Percentiles rank a stretch among this genome's conserved stretches.
Evolutionary conservation across 2,113 vertebrate species (phyloP).

Genomic region (Alethe diademata): DNA sequence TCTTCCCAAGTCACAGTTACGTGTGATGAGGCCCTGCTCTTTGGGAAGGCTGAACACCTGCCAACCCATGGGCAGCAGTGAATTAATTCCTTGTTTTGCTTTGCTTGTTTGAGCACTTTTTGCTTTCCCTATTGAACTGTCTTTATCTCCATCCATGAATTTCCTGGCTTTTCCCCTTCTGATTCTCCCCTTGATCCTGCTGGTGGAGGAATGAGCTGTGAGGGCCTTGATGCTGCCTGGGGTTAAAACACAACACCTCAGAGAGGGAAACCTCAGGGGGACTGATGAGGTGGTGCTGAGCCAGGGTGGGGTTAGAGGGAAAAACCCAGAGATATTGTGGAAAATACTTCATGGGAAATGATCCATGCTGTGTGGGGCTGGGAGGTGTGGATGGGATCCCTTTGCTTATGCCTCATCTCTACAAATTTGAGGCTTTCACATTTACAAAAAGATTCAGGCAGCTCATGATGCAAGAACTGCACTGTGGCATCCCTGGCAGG

Average conservation of each 20-base stretch:
- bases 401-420: neutral
- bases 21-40: neutral
- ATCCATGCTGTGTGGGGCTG: neutral
- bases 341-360: neutral
- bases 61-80: neutral
- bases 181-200: neutral
- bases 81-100: neutral
- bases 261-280: neutral
- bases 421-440: neutral
- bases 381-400: neutral
- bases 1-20: neutral
- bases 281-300: neutral
- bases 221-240: neutral
- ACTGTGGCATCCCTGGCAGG: neutral
- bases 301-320: neutral
- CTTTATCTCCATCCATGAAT: neutral
- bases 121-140: neutral
- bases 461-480: neutral
- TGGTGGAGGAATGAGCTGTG: neutral
- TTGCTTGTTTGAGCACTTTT: neutral
- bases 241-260: neutral
- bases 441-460: neutral
- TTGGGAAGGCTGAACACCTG: neutral
- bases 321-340: neutral
- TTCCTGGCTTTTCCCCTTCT: neutral